Evolutionary conservation across 92 coral and sea anemone species (phyloP).

Genomic region (Actinernus sp.): DNA sequence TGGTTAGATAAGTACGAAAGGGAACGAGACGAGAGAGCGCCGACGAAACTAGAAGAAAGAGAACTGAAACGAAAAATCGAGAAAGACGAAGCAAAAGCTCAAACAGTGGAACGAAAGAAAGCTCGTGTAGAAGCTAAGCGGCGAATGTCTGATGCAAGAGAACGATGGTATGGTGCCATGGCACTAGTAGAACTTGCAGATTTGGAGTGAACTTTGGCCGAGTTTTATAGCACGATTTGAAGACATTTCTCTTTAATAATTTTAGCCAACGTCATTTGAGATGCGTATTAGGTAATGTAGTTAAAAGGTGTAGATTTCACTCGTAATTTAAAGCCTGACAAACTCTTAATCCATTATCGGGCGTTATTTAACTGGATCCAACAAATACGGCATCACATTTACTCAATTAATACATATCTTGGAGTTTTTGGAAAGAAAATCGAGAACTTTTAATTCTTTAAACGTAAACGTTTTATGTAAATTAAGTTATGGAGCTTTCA

Average conservation of each 20-base stretch:
- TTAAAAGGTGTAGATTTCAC: no score
- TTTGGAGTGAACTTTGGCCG: constrained; percentile 38
- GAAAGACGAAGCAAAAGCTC: constrained; percentile 69
- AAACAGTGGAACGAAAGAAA: constrained; percentile 84
- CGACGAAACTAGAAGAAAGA: constrained; percentile 72
- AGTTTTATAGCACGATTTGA: background rate
- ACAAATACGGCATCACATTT: no score
- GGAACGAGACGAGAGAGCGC: constrained; percentile 82
- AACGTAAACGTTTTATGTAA: no score
- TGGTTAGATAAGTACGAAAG: constrained; percentile 94
- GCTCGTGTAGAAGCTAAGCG: constrained; percentile 85
- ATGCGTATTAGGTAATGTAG: no score
- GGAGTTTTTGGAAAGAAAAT: no score
- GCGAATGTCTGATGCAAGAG: constrained; percentile 93
- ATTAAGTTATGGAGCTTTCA: no score
- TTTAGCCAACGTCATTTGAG: constrained; percentile 6
- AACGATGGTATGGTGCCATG: constrained; percentile 99
- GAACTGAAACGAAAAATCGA: constrained; percentile 72
- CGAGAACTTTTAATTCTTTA: no score
- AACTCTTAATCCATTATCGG: no score
- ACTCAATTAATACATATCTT: no score
- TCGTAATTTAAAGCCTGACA: no score
- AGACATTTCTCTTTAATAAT: constrained; percentile 27
- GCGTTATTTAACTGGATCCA: no score
- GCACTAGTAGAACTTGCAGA: constrained; percentile 97